Conservation (phyloP, 1,140 invertebrate genomes). For the Anadara kagoshimensis region DNA sequence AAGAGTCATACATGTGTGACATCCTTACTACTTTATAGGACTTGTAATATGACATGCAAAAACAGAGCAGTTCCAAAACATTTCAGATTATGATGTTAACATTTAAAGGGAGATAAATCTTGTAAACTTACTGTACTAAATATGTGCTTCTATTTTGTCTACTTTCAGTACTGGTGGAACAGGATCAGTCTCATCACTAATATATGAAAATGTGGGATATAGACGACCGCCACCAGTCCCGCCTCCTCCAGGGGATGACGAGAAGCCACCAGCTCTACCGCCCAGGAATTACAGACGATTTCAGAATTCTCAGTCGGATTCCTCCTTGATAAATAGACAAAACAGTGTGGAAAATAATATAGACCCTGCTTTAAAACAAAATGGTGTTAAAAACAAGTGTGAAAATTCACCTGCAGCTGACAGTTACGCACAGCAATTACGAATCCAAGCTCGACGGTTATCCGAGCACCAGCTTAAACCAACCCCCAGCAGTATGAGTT, state of each 20-base stretch:
- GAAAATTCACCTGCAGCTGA: constrained; percentile 25
- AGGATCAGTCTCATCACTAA: constrained; percentile 7
- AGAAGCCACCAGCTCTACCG: constrained; percentile 57
- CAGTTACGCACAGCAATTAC: constrained; percentile 57
- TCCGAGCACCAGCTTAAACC: constrained; percentile 49
- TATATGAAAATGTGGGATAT: constrained; percentile 35
- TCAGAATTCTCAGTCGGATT: constrained; percentile 36
- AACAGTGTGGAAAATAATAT: too few relatives aligned
- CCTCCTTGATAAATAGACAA: not conserved
- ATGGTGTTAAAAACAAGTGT: too few relatives aligned
- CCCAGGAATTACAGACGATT: constrained; percentile 53
- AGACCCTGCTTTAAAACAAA: too few relatives aligned
- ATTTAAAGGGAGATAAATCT: too few relatives aligned
- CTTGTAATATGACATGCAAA: too few relatives aligned
- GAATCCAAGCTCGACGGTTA: constrained; percentile 53
- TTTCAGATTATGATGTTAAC: not conserved
- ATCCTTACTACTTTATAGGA: too few relatives aligned
- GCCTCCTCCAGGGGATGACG: constrained; percentile 51
- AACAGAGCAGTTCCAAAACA: too few relatives aligned
- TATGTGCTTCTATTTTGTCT: not conserved
- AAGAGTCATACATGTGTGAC: too few relatives aligned
- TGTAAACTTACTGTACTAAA: not conserved
- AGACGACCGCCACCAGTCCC: constrained; percentile 51
- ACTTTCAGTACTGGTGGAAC: constrained; percentile 31
- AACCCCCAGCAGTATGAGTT: constrained; percentile 34